These are phyloP conservation scores for Nezara viridula DNA, from an alignment of 2,888 invertebrate genomes.

Conservation along the genomic window DNA sequence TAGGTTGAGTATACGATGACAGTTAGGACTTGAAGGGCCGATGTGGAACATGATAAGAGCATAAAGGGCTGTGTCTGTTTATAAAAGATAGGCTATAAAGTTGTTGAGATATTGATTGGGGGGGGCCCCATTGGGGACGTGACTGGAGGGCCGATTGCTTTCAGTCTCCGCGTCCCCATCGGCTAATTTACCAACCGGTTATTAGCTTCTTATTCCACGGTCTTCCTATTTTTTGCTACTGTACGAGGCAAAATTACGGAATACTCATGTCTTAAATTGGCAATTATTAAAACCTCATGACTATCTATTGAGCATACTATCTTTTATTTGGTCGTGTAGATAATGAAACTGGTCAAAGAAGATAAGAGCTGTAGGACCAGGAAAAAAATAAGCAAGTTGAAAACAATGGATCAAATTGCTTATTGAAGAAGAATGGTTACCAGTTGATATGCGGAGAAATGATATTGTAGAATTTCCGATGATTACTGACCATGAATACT, in stretches of 20 bases:
- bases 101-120: conserved; percentile 56
- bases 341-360: too few relatives aligned
- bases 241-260: background rate
- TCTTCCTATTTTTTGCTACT: background rate
- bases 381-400: too few relatives aligned
- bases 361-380: too few relatives aligned
- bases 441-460: too few relatives aligned
- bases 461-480: too few relatives aligned
- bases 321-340: too few relatives aligned
- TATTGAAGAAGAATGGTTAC: too few relatives aligned
- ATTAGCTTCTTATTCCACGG: background rate
- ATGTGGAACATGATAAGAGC: conserved; percentile 11
- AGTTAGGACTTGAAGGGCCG: background rate
- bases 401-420: too few relatives aligned
- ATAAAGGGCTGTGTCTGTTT: conserved; percentile 52
- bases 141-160: conserved; percentile 50
- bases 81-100: conserved; percentile 57
- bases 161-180: background rate
- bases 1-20: background rate
- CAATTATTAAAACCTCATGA: background rate
- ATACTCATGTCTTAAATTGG: background rate
- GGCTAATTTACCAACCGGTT: background rate
- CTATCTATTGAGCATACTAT: too few relatives aligned
- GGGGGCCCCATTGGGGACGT: background rate
- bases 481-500: too few relatives aligned